Base-by-base conservation (phyloP, 2,888 invertebrate genomes). In the Platycnemis pennipes region DNA sequence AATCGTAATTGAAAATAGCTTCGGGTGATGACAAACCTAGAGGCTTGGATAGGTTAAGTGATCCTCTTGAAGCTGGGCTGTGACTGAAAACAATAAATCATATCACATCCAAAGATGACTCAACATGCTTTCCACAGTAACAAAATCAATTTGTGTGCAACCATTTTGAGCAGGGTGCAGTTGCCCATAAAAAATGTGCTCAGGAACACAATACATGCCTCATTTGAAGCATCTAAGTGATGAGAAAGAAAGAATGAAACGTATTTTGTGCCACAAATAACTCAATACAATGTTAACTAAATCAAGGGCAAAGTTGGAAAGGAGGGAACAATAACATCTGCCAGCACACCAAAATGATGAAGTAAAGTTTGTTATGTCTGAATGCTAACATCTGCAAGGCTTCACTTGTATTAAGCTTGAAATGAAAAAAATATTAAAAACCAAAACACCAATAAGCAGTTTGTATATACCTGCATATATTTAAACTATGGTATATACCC, bases 31-130 rank as follows among this genome's bases (percentile, higher is more conserved):
- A 91, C 63, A 91, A 63, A 91, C 91, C 91, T 91, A 91, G 91
- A 91, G 91, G 91, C 91, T 91, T 91, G 91, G 91, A 91, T 91
- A 91, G 91, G 91, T 91, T 91, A 44, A 91, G 91, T 91, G 91
- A 91, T 91, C 63, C 91, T 63, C 91, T 44, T 91, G 91, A 91
- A 63, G 91, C 91, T 69, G 91, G 91, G 91, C 91, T 91, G 91
- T 91, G 91, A 91, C 91, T 63, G 63, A 91, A 63, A 91, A 91
- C 91, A 91, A 91, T 91, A 91, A 91, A 91, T 91, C 63, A 91
- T 91, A 91, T 91, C 56, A 91, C 91, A 91, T 91, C 63, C 91
- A 91, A 91, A 91, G 91, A 88, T 91, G 91, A 91, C 91, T 91
- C 91, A 26, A 91, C 63, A 91, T 91, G 63, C 91, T 91, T 91